These are phyloP conservation scores for Ailuropoda melanoleuca DNA, from an alignment of 2,113 vertebrate genomes.

Conservation along the genomic window DNA sequence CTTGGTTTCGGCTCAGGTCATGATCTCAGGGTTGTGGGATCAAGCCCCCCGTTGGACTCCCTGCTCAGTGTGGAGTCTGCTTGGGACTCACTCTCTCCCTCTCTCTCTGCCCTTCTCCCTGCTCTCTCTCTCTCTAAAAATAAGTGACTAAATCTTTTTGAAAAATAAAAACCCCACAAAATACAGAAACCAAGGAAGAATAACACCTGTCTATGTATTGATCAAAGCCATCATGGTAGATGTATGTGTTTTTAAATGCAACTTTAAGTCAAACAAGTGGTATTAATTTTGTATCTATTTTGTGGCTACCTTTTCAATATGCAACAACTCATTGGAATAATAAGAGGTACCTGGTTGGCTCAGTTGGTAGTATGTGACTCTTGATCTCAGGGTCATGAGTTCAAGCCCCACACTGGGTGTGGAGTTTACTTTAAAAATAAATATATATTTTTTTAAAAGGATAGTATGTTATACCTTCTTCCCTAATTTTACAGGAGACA, in stretches of 20 bases:
- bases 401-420: no score
- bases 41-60: neutral
- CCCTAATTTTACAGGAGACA: neutral
- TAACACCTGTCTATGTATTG: neutral
- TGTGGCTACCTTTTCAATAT: neutral
- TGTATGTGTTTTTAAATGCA: neutral
- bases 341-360: neutral
- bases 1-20: neutral
- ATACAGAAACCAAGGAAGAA: constrained; percentile 19
- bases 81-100: neutral
- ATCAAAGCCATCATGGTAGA: neutral
- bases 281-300: neutral
- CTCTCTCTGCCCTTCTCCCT: neutral
- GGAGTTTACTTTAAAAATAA: no score
- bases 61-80: neutral
- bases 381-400: neutral
- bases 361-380: neutral
- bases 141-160: neutral
- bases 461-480: neutral
- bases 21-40: neutral
- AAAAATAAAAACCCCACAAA: neutral
- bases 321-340: neutral
- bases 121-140: neutral
- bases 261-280: neutral
- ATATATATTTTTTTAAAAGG: no score